These are phyloP conservation scores for Lycorma delicatula DNA, from an alignment of 1,140 invertebrate species.

Conservation along the genomic window DNA sequence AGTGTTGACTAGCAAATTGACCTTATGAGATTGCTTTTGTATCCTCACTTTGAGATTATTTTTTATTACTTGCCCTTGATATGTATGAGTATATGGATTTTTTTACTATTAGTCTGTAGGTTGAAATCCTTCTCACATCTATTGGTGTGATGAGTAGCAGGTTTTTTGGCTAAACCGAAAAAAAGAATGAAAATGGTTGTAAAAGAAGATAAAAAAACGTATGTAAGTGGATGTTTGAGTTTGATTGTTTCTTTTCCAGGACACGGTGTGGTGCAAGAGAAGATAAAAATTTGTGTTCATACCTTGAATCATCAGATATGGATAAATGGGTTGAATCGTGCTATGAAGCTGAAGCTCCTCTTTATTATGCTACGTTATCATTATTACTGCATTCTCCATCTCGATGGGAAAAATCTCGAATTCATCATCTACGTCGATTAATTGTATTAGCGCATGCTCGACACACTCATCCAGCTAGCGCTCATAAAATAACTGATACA, in stretches of 20 bases:
- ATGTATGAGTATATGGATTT: too few relatives aligned
- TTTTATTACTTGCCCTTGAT: too few relatives aligned
- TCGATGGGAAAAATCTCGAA: constrained; percentile 56
- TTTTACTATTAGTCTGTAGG: too few relatives aligned
- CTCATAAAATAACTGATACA: constrained; percentile 12
- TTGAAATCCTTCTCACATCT: too few relatives aligned
- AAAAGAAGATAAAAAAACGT: too few relatives aligned
- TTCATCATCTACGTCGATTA: constrained; percentile 67
- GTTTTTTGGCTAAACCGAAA: too few relatives aligned
- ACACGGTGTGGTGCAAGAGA: constrained; percentile 65
- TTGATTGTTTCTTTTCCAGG: constrained; percentile 41
- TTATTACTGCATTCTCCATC: constrained; percentile 65
- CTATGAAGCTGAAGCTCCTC: constrained; percentile 81
- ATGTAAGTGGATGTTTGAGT: too few relatives aligned
- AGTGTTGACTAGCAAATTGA: too few relatives aligned
- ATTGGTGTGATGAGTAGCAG: too few relatives aligned
- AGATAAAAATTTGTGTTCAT: constrained; percentile 58
- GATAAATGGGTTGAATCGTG: constrained; percentile 65
- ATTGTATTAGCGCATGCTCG: constrained; percentile 72
- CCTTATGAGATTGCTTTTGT: too few relatives aligned
- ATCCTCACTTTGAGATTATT: too few relatives aligned
- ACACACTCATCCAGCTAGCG: constrained; percentile 44
- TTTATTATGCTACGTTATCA: constrained; percentile 76
- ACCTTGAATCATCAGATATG: constrained; percentile 49
- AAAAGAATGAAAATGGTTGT: too few relatives aligned